Percentiles rank a stretch among this genome's conserved stretches.
These are phyloP conservation scores for Portevinia maculata DNA, from an alignment of 2,888 invertebrate species.

Conservation along the genomic window DNA sequence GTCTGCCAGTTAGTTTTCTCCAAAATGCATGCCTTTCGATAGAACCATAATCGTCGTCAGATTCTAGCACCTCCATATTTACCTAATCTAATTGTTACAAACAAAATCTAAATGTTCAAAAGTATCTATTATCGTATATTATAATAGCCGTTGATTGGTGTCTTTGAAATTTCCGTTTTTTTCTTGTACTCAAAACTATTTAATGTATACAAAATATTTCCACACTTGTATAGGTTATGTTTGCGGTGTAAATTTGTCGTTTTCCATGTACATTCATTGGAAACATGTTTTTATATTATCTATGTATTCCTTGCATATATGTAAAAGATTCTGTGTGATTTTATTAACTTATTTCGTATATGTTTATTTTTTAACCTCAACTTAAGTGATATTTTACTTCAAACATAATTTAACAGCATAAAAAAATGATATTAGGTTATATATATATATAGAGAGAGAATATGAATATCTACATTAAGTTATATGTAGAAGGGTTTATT, in stretches of 20 bases:
- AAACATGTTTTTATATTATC: neutral
- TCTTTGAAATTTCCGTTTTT: neutral
- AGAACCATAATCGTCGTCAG: too few species aligned
- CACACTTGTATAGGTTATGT: constrained; percentile 13
- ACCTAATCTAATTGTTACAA: too few species aligned
- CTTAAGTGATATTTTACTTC: constrained; percentile 9
- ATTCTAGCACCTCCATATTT: too few species aligned
- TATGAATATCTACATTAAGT: too few species aligned
- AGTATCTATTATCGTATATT: too few species aligned
- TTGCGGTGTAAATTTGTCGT: constrained; percentile 39
- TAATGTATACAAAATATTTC: constrained; percentile 6
- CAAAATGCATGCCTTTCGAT: too few species aligned
- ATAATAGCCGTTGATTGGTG: neutral
- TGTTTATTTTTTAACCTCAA: neutral
- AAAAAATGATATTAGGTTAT: too few species aligned
- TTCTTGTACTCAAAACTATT: neutral
- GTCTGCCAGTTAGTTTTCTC: too few species aligned
- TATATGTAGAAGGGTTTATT: neutral
- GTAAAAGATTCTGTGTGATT: neutral
- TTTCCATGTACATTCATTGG: constrained; percentile 28
- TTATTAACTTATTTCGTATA: neutral
- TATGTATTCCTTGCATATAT: neutral
- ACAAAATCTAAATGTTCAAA: too few species aligned
- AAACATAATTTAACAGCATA: neutral
- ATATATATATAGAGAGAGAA: too few species aligned